Percentiles rank a stretch among this genome's conserved stretches.
phyloP scores from a whole-genome alignment of 2,797 vertebrate species.

The Hippocampus kuda region DNA sequence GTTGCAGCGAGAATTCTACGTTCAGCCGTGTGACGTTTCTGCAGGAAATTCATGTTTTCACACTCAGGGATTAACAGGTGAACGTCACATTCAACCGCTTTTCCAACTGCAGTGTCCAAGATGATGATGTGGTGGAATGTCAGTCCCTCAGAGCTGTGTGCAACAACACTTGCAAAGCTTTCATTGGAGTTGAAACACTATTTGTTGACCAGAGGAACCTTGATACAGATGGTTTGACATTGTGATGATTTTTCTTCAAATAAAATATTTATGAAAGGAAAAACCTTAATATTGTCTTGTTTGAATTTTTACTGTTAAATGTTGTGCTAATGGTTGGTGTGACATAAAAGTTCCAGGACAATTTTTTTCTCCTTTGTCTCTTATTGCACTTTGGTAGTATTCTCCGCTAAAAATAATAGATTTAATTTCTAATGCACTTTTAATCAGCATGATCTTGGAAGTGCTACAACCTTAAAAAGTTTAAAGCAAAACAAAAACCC shows the following conservation, averaged over 20 bases:
- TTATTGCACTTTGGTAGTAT: no score
- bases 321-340: no score
- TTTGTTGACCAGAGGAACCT: constrained; percentile 28
- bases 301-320: background rate
- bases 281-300: background rate
- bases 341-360: constrained; percentile 11
- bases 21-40: background rate
- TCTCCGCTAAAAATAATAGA: no score
- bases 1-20: background rate
- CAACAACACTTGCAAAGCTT: constrained; percentile 5
- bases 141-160: background rate
- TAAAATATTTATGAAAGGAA: constrained; percentile 68
- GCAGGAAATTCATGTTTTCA: background rate
- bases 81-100: background rate
- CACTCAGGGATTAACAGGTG: background rate
- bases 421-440: no score
- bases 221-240: constrained; percentile 72
- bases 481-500: no score
- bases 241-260: constrained; percentile 61
- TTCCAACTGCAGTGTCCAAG: background rate
- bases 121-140: background rate
- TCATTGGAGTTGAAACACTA: constrained; percentile 16
- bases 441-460: no score
- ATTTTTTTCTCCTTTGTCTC: no score
- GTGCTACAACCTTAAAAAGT: no score